Conservation (phyloP, 2,113 vertebrate species). For the Andinoacara biseriatus region DNA sequence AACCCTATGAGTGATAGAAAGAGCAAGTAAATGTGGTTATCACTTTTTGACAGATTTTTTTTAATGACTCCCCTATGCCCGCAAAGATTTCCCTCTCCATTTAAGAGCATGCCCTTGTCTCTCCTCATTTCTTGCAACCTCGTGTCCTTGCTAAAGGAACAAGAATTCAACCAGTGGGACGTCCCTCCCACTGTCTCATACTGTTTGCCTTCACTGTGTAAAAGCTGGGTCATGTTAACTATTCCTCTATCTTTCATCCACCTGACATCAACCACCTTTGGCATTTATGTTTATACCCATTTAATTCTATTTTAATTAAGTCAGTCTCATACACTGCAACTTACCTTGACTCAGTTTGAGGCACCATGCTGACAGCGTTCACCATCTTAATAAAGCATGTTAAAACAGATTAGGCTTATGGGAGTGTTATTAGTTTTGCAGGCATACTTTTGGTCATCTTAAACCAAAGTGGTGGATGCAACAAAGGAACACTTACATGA, state of each 20-base stretch:
- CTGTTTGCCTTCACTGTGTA: neutral
- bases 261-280: too few relatives aligned
- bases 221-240: neutral
- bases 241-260: neutral
- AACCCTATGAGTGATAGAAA: neutral
- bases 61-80: too few relatives aligned
- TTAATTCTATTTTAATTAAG: too few relatives aligned
- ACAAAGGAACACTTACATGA: neutral
- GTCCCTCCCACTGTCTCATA: neutral
- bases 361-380: neutral
- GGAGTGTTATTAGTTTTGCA: neutral
- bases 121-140: neutral
- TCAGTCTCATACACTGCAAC: neutral
- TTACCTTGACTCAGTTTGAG: neutral
- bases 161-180: neutral
- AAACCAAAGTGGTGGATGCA: neutral
- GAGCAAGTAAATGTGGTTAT: neutral
- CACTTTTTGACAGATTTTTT: too few relatives aligned
- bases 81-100: too few relatives aligned
- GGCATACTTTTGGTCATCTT: neutral
- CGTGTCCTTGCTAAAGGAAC: neutral
- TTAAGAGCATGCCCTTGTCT: too few relatives aligned
- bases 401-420: neutral
- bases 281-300: too few relatives aligned
- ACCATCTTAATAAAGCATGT: neutral